Base-by-base conservation (phyloP, 1,140 invertebrate species). In the Zaprionus nigranus region DNA sequence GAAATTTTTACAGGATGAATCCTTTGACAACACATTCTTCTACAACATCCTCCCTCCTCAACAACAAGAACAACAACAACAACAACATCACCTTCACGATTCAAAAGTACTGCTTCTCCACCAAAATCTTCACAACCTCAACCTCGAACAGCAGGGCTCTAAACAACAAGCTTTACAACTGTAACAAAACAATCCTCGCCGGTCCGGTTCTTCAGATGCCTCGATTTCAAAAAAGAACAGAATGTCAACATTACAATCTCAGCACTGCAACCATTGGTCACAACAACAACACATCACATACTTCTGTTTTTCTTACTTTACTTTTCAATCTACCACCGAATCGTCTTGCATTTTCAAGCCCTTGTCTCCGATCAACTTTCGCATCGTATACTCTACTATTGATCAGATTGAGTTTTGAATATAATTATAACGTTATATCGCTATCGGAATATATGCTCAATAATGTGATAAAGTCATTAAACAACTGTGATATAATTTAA, bases 1-100 rank as follows among this genome's bases (percentile, higher is more conserved):
- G 76, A 76, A 68, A 82, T 82, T 83, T 79, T 82, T 82, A 64
- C 81, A 81, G 81, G 81, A 71, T 81, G 69, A 81, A 58, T 64
- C 72, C 71, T 75, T 73, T 79, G 79, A 61, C 79, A 79, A 82
- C 60, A 78, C 78, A 79, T 78, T 82, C 75, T 81, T 82, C 75
- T 76, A 81, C 79, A 77, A 74, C 79, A 81, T 81, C 79, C 80
- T 81, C 68, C 77, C 73, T 79, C 74, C 72, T 81, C 74, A 81
- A 78, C 79, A 81, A 81, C 79, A 81, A 71, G 78, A 81, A 59
- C 78, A 65, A 57, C 76, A 81, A 68, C 79, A 67, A 81, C 79
- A 81, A 81, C 74, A 66, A 79, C 79, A 64, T 81, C 70, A 73
- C 65, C 70, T 73, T 66, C 70, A 73, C 53, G 70, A 73, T 65